These are phyloP conservation scores for Pterocles burchelli DNA, from an alignment of 2,113 vertebrate species.

Conservation along the genomic window DNA sequence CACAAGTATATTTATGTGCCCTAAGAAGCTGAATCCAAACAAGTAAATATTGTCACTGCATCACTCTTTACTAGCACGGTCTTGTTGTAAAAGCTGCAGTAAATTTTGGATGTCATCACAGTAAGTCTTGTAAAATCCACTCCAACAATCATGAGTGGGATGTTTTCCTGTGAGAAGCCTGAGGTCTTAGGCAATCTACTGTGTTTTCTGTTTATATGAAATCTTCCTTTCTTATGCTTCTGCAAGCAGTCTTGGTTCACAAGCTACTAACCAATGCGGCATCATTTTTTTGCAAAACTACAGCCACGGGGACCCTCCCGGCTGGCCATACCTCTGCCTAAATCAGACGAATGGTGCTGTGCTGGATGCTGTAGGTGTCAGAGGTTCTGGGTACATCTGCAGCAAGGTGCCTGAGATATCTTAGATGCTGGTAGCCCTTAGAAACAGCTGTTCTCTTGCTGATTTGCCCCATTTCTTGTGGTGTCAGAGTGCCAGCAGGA, in stretches of 20 bases:
- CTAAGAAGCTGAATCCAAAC: slow-evolving; percentile 33
- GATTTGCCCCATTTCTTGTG: neutral
- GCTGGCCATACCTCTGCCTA: neutral
- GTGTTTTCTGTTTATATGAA: neutral
- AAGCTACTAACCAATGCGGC: neutral
- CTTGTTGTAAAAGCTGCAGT: slow-evolving; percentile 48
- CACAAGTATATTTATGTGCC: slow-evolving; percentile 50
- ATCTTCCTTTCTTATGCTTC: neutral
- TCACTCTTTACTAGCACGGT: slow-evolving; percentile 44
- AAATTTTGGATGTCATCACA: slow-evolving; percentile 59
- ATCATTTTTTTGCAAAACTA: neutral
- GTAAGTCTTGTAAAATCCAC: slow-evolving; percentile 38
- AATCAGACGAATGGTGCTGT: neutral
- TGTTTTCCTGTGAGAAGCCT: neutral
- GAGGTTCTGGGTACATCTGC: neutral
- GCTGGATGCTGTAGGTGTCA: neutral
- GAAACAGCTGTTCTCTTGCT: neutral
- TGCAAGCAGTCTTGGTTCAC: neutral
- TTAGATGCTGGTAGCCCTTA: neutral
- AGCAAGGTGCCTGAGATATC: neutral
- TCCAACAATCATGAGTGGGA: slow-evolving; percentile 11
- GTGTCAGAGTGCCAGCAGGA: accelerated
- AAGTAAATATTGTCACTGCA: slow-evolving; percentile 51
- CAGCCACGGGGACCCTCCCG: neutral
- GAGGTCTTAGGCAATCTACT: neutral